These are phyloP conservation scores for Tapirus indicus DNA, from an alignment of 2,797 vertebrate genomes.

Conservation along the genomic window DNA sequence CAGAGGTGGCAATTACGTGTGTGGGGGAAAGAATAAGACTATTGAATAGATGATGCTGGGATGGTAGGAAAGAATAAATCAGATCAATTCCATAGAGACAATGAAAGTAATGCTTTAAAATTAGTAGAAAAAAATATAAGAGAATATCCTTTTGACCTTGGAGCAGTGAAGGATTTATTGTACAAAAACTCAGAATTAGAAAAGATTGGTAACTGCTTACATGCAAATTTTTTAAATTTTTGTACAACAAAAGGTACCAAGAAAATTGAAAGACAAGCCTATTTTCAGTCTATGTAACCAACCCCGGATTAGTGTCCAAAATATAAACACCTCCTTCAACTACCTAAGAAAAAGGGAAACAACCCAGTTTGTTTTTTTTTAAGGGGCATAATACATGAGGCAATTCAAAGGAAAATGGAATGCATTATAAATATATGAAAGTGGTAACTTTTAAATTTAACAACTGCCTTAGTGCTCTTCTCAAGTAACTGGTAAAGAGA, in stretches of 20 bases:
- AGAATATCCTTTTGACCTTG: background rate
- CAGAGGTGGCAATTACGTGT: background rate
- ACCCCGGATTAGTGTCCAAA: background rate
- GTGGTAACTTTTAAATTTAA: background rate
- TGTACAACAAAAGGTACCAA: background rate
- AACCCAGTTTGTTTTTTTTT: background rate
- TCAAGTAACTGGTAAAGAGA: background rate
- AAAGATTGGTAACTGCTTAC: background rate
- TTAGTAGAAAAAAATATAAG: background rate
- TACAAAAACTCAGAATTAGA: background rate
- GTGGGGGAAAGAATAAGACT: background rate
- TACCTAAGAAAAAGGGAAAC: background rate
- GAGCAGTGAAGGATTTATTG: background rate
- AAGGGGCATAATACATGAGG: background rate
- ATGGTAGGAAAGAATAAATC: background rate
- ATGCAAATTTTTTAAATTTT: background rate
- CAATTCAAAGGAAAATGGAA: background rate
- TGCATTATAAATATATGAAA: background rate
- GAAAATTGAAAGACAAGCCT: background rate
- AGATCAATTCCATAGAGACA: background rate
- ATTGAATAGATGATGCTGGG: background rate
- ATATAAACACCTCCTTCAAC: background rate
- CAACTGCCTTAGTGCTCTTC: background rate
- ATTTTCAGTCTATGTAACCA: background rate
- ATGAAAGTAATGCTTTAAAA: background rate